A percentile compares a stretch with the other conserved stretches of the same genome.
These are phyloP conservation scores for Hippopotamus amphibius DNA, from an alignment of 2,113 vertebrate genomes.

Conservation along the genomic window DNA sequence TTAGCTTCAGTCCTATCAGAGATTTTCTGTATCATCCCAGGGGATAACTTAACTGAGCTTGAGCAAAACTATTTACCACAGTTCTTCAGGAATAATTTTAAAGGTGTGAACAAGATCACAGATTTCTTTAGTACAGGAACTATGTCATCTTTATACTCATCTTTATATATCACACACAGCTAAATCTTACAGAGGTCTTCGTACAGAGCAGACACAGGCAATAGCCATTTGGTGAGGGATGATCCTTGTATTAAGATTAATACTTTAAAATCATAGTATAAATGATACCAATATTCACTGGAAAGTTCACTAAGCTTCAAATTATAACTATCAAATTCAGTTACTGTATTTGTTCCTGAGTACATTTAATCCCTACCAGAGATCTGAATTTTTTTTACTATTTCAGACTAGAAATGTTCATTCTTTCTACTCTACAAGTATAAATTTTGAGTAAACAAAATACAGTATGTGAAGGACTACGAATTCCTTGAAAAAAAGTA, in stretches of 20 bases:
- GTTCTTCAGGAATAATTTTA: conserved; percentile 3
- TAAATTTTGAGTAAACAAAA: conserved; percentile 22
- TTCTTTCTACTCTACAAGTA: neutral
- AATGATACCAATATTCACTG: neutral
- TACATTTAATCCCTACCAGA: neutral
- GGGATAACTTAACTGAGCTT: neutral
- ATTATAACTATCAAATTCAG: neutral
- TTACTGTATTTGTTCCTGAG: neutral
- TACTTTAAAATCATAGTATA: neutral
- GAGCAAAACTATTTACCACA: neutral
- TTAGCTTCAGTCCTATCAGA: neutral
- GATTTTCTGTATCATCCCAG: neutral
- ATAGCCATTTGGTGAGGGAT: neutral
- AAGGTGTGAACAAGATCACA: neutral
- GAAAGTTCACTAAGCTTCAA: neutral
- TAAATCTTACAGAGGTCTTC: neutral
- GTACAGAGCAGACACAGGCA: neutral
- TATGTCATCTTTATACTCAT: neutral
- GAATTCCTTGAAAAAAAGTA: neutral
- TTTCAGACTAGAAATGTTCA: conserved; percentile 22
- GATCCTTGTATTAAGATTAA: neutral
- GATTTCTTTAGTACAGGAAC: neutral
- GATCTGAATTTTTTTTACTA: neutral
- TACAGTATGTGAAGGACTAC: neutral
- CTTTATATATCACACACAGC: neutral